phyloP scores from a whole-genome alignment of 2,888 invertebrate genomes.

The Diadegma fenestrale region DNA sequence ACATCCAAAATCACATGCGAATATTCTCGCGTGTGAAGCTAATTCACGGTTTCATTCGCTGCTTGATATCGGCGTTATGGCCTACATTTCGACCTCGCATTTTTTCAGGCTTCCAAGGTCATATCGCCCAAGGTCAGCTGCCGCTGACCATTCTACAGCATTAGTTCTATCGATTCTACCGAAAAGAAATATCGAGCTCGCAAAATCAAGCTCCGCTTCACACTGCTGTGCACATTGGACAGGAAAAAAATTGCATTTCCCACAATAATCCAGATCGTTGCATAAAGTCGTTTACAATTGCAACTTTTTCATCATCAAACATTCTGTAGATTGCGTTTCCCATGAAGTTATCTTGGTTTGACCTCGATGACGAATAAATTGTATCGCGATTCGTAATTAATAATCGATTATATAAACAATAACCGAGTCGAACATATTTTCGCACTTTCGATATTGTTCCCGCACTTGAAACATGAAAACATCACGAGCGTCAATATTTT shows the following conservation, averaged over 20 bases:
- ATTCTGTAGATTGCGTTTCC: not conserved
- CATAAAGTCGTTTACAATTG: not conserved
- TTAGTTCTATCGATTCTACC: not conserved
- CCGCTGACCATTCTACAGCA: not conserved
- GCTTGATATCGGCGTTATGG: not conserved
- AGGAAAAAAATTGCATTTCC: not conserved
- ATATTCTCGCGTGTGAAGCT: slow-evolving; percentile 24
- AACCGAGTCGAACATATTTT: not conserved
- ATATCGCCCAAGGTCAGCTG: too few species aligned
- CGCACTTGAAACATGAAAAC: not conserved
- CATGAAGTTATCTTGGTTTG: not conserved
- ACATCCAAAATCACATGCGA: slow-evolving; percentile 16
- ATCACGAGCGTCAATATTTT: not conserved
- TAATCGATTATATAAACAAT: not conserved
- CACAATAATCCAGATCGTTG: not conserved
- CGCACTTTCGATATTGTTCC: too few species aligned
- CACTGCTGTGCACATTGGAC: not conserved
- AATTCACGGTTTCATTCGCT: slow-evolving; percentile 33
- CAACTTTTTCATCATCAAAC: not conserved
- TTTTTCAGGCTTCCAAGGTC: not conserved
- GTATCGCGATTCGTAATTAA: not conserved
- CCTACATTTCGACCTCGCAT: not conserved
- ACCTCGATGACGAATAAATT: not conserved
- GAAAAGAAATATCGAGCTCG: not conserved
- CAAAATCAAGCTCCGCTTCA: not conserved